Conservation (phyloP, 2,113 vertebrate genomes). For the Semicossyphus pulcher region DNA sequence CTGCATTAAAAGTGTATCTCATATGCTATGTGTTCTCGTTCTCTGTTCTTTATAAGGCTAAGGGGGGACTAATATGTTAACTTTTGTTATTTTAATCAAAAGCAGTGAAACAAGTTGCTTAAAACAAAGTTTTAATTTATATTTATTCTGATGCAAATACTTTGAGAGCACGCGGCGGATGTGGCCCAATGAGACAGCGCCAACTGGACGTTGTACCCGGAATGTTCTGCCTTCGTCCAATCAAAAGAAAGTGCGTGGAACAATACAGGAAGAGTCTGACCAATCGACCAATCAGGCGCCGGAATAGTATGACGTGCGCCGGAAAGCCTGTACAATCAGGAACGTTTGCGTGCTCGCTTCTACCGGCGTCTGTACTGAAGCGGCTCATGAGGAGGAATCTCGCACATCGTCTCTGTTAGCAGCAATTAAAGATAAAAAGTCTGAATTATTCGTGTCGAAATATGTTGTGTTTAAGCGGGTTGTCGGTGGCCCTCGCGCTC, state of each 20-base stretch:
- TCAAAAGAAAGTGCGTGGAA: constrained; percentile 63
- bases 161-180: background rate
- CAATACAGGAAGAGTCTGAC: background rate
- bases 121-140: background rate
- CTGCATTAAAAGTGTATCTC: too few species aligned
- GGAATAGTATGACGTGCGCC: constrained; percentile 47
- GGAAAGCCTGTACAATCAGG: constrained; percentile 49
- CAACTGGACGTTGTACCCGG: constrained; percentile 88
- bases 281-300: constrained; percentile 78
- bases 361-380: constrained; percentile 66
- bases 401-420: background rate
- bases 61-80: too few species aligned
- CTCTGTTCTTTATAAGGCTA: too few species aligned
- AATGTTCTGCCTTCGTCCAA: constrained; percentile 51
- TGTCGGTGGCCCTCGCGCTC: constrained; percentile 87
- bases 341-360: constrained; percentile 29
- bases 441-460: constrained; percentile 23
- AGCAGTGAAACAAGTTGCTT: too few species aligned
- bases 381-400: constrained; percentile 9
- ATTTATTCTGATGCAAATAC: background rate
- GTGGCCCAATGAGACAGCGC: constrained; percentile 87
- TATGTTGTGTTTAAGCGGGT: constrained; percentile 85
- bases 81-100: too few species aligned
- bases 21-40: too few species aligned
- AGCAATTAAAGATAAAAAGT: background rate